phyloP scores from a whole-genome alignment of 2,113 vertebrate species.

The Agapornis roseicollis region DNA sequence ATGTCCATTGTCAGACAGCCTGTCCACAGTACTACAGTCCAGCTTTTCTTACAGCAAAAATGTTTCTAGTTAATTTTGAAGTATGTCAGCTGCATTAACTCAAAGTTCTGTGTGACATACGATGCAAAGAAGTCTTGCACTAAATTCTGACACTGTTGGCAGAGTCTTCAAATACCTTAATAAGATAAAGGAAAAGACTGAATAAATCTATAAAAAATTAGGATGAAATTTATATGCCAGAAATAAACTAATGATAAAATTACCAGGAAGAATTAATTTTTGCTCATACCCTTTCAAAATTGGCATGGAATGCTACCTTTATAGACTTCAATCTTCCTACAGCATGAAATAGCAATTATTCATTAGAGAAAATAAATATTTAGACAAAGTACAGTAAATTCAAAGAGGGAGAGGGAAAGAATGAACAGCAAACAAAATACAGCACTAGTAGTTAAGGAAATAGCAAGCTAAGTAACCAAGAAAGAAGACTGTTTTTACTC shows the following conservation, averaged over 20 bases:
- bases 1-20: no score
- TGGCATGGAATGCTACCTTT: neutral
- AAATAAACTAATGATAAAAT: neutral
- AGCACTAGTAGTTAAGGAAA: neutral
- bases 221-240: neutral
- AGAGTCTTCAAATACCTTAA: neutral
- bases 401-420: neutral
- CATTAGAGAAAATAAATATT: neutral
- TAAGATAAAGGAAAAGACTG: neutral
- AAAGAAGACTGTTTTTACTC: neutral
- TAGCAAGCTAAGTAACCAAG: neutral
- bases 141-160: neutral
- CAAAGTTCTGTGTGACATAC: neutral
- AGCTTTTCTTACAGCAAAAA: neutral
- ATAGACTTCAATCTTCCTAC: neutral
- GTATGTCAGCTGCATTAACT: neutral
- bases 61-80: neutral
- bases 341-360: neutral
- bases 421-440: neutral
- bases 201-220: neutral
- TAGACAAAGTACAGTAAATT: neutral
- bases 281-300: neutral
- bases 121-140: neutral
- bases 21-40: neutral
- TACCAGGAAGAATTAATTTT: neutral